phyloP scores from a whole-genome alignment of 2,888 invertebrate species.

The Creontiades dilutus region DNA sequence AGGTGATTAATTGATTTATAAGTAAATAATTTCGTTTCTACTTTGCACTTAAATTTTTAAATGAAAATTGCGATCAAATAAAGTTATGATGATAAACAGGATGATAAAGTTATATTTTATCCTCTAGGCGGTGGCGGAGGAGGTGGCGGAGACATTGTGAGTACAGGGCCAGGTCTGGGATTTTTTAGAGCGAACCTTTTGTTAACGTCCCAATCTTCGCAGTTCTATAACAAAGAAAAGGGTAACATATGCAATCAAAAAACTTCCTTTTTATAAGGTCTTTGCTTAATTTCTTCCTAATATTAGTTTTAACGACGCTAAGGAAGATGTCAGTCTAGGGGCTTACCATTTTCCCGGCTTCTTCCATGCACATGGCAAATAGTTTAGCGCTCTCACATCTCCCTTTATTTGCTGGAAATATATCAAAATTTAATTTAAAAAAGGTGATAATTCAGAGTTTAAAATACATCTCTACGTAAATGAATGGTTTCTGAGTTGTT shows the following conservation, averaged over 20 bases:
- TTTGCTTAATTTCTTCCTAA: no score
- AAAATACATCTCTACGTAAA: no score
- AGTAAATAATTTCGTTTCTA: no score
- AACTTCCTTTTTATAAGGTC: no score
- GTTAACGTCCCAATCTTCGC: slow-evolving; percentile 76
- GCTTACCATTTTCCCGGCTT: slow-evolving; percentile 77
- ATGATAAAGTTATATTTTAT: neutral
- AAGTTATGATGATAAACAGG: no score
- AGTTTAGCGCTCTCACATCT: slow-evolving; percentile 77
- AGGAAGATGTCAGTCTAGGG: neutral
- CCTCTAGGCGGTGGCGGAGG: neutral
- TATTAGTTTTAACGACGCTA: no score
- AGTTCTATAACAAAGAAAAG: slow-evolving; percentile 74
- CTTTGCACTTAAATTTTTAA: no score
- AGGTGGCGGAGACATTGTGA: neutral
- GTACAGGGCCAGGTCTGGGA: slow-evolving; percentile 21
- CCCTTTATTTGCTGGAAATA: slow-evolving; percentile 68
- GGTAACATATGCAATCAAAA: no score
- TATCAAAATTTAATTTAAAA: no score
- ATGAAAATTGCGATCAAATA: no score
- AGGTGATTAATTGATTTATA: no score
- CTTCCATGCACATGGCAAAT: slow-evolving; percentile 77
- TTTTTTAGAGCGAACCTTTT: slow-evolving; percentile 59
- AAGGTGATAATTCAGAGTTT: neutral
- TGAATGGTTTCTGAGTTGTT: neutral